Base-by-base conservation (phyloP, 2,888 invertebrate species). In the Cantharis lateralis region DNA sequence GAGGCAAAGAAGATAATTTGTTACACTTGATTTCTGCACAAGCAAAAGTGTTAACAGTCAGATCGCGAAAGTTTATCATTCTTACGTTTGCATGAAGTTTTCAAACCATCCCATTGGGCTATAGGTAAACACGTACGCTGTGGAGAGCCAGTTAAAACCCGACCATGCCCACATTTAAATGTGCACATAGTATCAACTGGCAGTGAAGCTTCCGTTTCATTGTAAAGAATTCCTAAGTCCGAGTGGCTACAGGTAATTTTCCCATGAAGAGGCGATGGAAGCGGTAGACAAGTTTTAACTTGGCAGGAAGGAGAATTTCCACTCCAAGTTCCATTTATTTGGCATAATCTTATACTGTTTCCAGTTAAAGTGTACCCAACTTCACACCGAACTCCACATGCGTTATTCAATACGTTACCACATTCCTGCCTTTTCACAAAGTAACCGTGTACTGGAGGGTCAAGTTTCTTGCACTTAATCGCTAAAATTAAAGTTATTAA, bases 21-120 rank as follows among this genome's bases (percentile, higher is more conserved):
- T 85, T 84, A 72, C 88, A 88, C 82, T 87, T 88, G n/a, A 88
- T 84, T 75, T 84, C 88, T 88, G 75, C 70, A 84, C 83, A 72
- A 18, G 26, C 15, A 13, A 62, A 61, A 10, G 15, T 15, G 72
- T 18, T 11, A 70, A 61, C 66, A 74, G 15, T 61, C 15, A 11
- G 18, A 64, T 64, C 11, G n/a, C 0, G 3, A 28, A 68, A 64
- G 28, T 7, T 18, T 64, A 18, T 13, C 24, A n/a, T 62, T 82
- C 85, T 87, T 87, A 93, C 93, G 91, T 89, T 91, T 92, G 84
- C 94, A 94, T 69, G 91, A 89, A 0, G 92, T 90, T 79, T 90
- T 91, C 11, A 93, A 87, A 1, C 94, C 94, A 82, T 93, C 93
- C 94, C 94, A 94, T 83, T 91, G 89, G 0, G 92, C 91, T 66